phyloP scores from a whole-genome alignment of 2,888 invertebrate species.

The Protodeltote pygarga region DNA sequence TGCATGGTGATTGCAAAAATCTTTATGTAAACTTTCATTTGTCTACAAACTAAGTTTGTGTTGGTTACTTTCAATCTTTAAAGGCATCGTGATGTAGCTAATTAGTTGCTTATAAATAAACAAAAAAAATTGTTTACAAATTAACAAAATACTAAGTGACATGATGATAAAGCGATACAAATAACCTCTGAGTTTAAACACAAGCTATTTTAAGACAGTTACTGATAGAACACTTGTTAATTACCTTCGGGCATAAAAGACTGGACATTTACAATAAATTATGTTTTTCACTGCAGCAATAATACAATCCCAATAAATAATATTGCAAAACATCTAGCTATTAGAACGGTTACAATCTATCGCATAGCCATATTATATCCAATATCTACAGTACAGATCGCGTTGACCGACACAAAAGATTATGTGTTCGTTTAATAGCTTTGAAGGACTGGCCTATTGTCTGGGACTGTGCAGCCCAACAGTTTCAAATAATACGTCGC shows the following conservation, averaged over 20 bases:
- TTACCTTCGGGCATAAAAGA: constrained; percentile 1
- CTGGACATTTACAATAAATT: neutral
- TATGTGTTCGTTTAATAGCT: constrained; percentile 58
- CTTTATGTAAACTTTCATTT: constrained; percentile 49
- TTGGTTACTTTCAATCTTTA: no score
- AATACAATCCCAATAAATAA: constrained; percentile 8
- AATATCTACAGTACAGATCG: no score
- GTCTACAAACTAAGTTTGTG: constrained; percentile 10
- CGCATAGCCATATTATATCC: constrained; percentile 43
- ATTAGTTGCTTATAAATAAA: no score
- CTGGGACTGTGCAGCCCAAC: constrained; percentile 44
- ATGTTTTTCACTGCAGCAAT: constrained; percentile 4
- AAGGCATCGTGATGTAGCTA: no score
- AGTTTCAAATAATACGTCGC: constrained; percentile 50
- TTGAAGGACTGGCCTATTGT: constrained; percentile 58
- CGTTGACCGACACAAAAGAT: constrained; percentile 56
- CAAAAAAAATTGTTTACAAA: no score
- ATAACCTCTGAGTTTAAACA: constrained; percentile 14
- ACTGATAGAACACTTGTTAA: constrained; percentile 8
- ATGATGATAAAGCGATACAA: constrained; percentile 11
- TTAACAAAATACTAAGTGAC: no score
- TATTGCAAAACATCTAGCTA: constrained; percentile 46
- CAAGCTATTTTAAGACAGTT: constrained; percentile 3
- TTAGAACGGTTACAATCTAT: constrained; percentile 56
- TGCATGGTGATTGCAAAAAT: constrained; percentile 52